A percentile compares a stretch with the other conserved stretches of the same genome.
Conservation (phyloP, 2,888 invertebrate genomes). For the Campaea margaritaria region DNA sequence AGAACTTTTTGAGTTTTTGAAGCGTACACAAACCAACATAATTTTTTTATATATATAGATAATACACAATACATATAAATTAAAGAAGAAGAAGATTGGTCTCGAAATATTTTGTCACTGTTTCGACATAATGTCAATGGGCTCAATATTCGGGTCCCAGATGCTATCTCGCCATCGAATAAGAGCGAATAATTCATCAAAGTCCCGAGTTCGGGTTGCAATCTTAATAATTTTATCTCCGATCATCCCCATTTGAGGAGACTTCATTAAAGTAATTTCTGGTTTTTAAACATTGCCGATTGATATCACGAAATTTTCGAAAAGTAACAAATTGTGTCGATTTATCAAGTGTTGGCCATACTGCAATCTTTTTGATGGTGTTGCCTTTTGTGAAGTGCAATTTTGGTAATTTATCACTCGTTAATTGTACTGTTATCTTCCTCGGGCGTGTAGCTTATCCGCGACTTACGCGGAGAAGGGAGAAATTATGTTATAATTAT, state of each 20-base stretch:
- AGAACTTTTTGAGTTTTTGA: no score
- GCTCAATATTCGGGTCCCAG: no score
- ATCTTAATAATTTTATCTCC: slow-evolving; percentile 74
- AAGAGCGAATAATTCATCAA: slow-evolving; percentile 74
- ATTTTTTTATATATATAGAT: no score
- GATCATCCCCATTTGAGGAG: slow-evolving; percentile 55
- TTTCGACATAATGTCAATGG: no score
- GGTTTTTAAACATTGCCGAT: slow-evolving; percentile 45
- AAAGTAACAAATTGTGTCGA: slow-evolving; percentile 55
- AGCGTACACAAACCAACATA: no score
- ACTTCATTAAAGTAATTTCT: slow-evolving; percentile 42
- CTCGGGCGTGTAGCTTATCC: slow-evolving; percentile 17
- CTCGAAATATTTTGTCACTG: no score
- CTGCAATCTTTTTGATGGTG: slow-evolving; percentile 52
- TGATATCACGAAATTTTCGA: slow-evolving; percentile 46
- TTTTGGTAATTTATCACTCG: slow-evolving; percentile 33
- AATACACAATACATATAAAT: no score
- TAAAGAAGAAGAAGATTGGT: no score
- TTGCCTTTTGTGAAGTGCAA: slow-evolving; percentile 31
- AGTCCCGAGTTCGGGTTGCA: slow-evolving; percentile 71
- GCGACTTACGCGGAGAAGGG: neutral
- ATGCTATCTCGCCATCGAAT: slow-evolving; percentile 59
- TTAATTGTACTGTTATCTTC: slow-evolving; percentile 32
- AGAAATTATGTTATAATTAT: no score
- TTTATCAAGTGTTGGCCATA: slow-evolving; percentile 58